Conservation (phyloP, 2,113 vertebrate genomes). For the Mastomys coucha region DNA sequence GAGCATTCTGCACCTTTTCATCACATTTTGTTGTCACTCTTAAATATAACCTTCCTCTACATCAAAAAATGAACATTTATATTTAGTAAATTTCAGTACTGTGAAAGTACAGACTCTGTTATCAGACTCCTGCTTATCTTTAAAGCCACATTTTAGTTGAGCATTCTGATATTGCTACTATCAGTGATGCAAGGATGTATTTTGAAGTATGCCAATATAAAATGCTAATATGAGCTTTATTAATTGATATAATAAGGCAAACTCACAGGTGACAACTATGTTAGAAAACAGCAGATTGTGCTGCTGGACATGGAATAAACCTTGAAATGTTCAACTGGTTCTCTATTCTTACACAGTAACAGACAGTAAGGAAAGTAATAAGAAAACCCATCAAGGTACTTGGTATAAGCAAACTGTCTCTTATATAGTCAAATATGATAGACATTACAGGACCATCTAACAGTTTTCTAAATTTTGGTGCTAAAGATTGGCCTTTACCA, state of each 20-base stretch:
- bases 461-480: neutral
- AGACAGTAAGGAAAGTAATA: neutral
- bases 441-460: neutral
- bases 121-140: neutral
- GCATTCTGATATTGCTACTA: neutral
- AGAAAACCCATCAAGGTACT: neutral
- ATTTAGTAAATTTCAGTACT: neutral
- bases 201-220: neutral
- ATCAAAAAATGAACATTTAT: neutral
- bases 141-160: neutral
- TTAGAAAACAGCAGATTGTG: neutral
- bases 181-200: neutral
- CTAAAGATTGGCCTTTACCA: neutral
- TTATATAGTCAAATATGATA: slow-evolving; percentile 12
- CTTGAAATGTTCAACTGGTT: neutral
- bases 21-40: neutral
- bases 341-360: neutral
- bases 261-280: neutral
- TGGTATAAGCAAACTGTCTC: neutral
- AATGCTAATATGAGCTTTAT: neutral
- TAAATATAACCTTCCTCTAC: neutral
- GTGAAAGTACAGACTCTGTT: neutral
- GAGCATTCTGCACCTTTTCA: neutral
- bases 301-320: neutral
- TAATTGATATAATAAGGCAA: slow-evolving; percentile 1